Conservation (phyloP, 2,888 invertebrate species). For the Carterocephalus palaemon region DNA sequence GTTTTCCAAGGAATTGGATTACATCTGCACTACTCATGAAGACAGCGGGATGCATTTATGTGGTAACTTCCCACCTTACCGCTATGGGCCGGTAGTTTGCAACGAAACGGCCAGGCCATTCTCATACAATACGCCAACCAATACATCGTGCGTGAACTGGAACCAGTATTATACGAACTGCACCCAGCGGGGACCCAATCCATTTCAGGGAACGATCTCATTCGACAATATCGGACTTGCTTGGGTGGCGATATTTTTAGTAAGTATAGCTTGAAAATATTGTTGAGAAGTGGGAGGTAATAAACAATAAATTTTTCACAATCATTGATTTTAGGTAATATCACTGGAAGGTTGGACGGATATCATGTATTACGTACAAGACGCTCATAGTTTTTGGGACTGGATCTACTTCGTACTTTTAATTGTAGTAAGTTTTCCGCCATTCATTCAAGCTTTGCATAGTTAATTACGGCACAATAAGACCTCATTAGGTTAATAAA, state of each 20-base stretch:
- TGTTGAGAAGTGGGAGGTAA: too few relatives aligned
- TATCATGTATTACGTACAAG: conserved; percentile 99
- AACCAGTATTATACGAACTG: conserved; percentile 99
- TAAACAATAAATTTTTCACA: conserved; percentile 8
- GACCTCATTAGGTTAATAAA: too few relatives aligned
- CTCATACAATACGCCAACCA: conserved; percentile 82
- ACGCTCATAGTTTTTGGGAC: conserved; percentile 99
- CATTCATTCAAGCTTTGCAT: conserved; percentile 13
- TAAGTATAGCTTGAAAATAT: conserved; percentile 75
- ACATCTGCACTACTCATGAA: conserved; percentile 96
- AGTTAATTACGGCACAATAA: too few relatives aligned
- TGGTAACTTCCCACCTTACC: conserved; percentile 88
- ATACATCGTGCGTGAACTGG: conserved; percentile 96
- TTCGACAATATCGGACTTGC: conserved; percentile 99
- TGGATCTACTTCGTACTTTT: conserved; percentile 99
- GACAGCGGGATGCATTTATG: conserved; percentile 98
- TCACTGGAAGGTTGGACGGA: conserved; percentile 99
- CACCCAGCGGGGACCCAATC: conserved; percentile 94
- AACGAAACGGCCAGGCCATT: conserved; percentile 83
- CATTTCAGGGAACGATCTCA: conserved; percentile 99
- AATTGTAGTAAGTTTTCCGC: conserved; percentile 97
- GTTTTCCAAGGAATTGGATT: conserved; percentile 94
- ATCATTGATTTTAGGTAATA: conserved; percentile 89
- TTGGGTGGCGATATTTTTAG: conserved; percentile 99
- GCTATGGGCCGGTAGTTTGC: conserved; percentile 86